A percentile compares a stretch with the other conserved stretches of the same genome.
Conservation (phyloP, 2,113 vertebrate species). For the Ovis aries region ARS-UI_Ramb_v3.0 NC_056071.1:23572001-23572500, state of each 20-base stretch:
- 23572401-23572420: background rate
- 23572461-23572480: background rate
- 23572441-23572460: background rate
- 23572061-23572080: too few species aligned
- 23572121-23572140: background rate
- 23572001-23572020: too few species aligned
- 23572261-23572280: background rate
- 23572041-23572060: background rate
- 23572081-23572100: background rate
- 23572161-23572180: background rate
- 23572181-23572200: background rate
- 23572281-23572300: background rate
- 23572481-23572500: background rate
- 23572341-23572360: rapidly evolving
- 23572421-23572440: background rate
- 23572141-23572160: rapidly evolving
- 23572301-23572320: background rate
- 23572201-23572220: too few species aligned
- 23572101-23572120: background rate
- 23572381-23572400: background rate
- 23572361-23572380: background rate
- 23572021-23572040: rapidly evolving
- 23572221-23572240: background rate
- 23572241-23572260: background rate
- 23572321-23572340: background rate